Evolutionary conservation across 2,797 vertebrate genomes (phyloP).

Genomic region (Anguilla pacifica): DNA sequence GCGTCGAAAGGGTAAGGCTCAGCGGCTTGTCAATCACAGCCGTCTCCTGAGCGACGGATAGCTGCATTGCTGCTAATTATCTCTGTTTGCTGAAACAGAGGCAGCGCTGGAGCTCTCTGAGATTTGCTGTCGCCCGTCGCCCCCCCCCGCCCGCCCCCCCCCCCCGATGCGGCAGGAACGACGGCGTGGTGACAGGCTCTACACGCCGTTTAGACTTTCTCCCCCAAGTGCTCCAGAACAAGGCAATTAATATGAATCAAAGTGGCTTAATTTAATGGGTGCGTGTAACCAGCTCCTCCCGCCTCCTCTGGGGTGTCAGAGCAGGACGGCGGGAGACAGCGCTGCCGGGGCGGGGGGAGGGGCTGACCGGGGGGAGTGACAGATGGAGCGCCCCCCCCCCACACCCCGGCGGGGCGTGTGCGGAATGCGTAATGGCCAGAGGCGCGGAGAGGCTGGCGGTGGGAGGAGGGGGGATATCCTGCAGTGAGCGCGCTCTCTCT

Average conservation of each 20-base stretch:
- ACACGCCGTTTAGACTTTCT: background rate
- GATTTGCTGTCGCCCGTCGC: background rate
- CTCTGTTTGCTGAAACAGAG: background rate
- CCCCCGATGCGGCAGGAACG: background rate
- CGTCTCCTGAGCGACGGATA: background rate
- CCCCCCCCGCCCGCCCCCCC: no score
- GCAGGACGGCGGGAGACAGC: background rate
- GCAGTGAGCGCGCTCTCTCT: background rate
- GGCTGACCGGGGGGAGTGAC: background rate
- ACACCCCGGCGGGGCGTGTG: background rate
- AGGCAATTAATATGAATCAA: conserved; percentile 13
- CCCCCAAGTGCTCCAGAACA: background rate
- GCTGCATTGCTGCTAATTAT: background rate
- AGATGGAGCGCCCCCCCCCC: background rate
- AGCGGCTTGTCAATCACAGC: background rate
- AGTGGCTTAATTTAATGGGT: background rate
- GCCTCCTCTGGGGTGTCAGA: background rate
- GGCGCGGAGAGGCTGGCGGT: background rate
- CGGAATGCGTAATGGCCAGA: background rate
- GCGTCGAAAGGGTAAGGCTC: background rate
- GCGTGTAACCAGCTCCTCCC: background rate
- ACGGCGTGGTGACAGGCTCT: background rate
- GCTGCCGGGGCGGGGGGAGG: background rate
- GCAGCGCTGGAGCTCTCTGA: background rate
- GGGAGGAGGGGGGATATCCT: background rate